Evolutionary conservation across 2,797 vertebrate genomes (phyloP), one percentile per base, ranked within the genome.

Genomic region (Argyrosomus regius): DNA sequence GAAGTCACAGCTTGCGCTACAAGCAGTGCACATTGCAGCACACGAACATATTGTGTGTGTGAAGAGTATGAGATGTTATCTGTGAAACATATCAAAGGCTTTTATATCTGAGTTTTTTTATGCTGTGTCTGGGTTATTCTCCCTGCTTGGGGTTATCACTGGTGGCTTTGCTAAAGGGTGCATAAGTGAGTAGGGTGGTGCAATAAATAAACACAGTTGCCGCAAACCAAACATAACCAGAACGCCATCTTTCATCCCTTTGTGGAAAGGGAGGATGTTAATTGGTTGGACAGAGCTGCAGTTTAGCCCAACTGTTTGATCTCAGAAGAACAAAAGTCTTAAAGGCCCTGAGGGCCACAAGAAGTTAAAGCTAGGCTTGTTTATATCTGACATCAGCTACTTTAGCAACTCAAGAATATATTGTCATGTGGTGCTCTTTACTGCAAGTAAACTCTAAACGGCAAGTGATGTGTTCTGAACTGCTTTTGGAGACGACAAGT

Each of bases 221-320:
- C 74, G 43, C 53, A 74, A 90, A 90, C 80, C 84, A 88, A 83
- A 87, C 68, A 79, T 26, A 82, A 64, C 75, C 78, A 86, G 60
- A 77, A 81, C 8, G 87, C 63, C 87, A 91, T 72, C 82, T 89
- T 87, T 74, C 74, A 91, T 92, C 75, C 70, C 26, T 54, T 57
- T 60, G 72, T 70, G 58, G 39, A 79, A 77, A 78, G 41, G 64
- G 71, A 83, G 52, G 63, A 75, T 67, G 41, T 71, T 91, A 87
- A 91, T 91, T 83, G 81, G 77, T 84, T 39, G 50, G 90, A 91
- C 89, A 85, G 85, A 81, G 82, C 62, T 75, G 77, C 77, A 79
- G 83, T 89, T 85, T 83, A 84, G 65, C 52, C 58, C 17, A 52
- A 57, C 67, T 74, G 72, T 88, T 92, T 86, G 76, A 89, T 89